Conservation (phyloP, 2,797 vertebrate genomes). For the Etheostoma nigrum region DNA sequence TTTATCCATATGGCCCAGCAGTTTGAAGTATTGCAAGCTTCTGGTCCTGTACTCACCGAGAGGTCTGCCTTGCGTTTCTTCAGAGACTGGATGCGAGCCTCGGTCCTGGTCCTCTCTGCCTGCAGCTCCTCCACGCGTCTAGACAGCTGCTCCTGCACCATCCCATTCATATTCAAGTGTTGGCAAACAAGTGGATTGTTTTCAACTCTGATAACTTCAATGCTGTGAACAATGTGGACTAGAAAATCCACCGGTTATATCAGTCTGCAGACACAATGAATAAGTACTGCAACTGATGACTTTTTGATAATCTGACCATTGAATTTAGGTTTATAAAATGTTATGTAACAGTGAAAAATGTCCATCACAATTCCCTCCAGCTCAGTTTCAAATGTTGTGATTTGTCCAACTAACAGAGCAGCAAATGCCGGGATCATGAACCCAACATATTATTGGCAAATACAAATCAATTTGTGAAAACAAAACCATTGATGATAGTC, state of each 20-base stretch:
- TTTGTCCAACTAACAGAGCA: too few relatives aligned
- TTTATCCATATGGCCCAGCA: too few relatives aligned
- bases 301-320: background rate
- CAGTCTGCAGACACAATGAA: background rate
- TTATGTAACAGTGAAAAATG: background rate
- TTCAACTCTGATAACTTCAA: too few relatives aligned
- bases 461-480: too few relatives aligned
- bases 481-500: too few relatives aligned
- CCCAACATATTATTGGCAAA: too few relatives aligned
- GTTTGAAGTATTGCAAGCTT: background rate
- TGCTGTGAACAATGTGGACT: background rate
- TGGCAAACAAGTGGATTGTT: background rate
- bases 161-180: background rate
- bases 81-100: conserved; percentile 82
- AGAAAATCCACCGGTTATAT: background rate
- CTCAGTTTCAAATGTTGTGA: background rate
- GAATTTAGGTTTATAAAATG: background rate
- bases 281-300: background rate
- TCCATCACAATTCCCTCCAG: background rate
- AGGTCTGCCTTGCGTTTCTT: conserved; percentile 82
- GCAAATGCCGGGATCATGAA: too few relatives aligned
- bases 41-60: conserved; percentile 68
- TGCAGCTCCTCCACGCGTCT: conserved; percentile 76
- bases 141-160: conserved; percentile 72
- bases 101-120: conserved; percentile 67